Evolutionary conservation across 2,888 invertebrate species (phyloP), one percentile per base, ranked within the genome.

Genomic region (Pogonocherus hispidulus): DNA sequence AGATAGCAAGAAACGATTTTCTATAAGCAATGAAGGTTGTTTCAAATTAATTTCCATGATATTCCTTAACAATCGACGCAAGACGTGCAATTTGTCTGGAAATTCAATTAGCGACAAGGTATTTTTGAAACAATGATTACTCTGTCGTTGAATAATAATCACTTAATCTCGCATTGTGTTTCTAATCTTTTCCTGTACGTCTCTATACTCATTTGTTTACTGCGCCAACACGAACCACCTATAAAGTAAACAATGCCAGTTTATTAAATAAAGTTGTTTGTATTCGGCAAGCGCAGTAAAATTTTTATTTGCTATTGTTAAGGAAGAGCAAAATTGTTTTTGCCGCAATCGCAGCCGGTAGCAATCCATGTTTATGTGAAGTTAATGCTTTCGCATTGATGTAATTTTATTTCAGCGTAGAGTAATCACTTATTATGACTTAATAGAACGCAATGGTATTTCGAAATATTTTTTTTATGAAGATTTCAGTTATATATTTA

Each of bases 211-310:
- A 14, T 27, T 52, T 32, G 52, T 52, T 52, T 52, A 32, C 18
- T 19, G 27, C 3, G 18, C 19, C 2, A 32, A 32, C 52, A 52
- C 52, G 52, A 52, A 32, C 52, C 18, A 3, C 9, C 32, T 32
- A 52, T 52, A 52, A 32, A 52, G 14, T 16, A 51, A 51, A 51
- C 27, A 52, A 32, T 52, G 32, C 14, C 32, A 52, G 22, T 19
- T 27, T 52, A 32, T 52, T 52, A 32, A 52, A 52, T 52, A 16
- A 52, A 52, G 52, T 32, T 16, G 32, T 52, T 52, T 52, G 32
- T 32, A 52, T 27, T 52, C 52, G 18, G 52, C 11, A 32, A 32
- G 49, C 22, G 22, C 14, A 49, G 16, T 32, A 23, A 23, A 49
- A 23, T 32, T 52, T n/a, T 52, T 52, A 52, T 52, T 52, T 9